Base-by-base conservation (phyloP, 2,113 vertebrate species). In the Pseudonaja textilis region DNA sequence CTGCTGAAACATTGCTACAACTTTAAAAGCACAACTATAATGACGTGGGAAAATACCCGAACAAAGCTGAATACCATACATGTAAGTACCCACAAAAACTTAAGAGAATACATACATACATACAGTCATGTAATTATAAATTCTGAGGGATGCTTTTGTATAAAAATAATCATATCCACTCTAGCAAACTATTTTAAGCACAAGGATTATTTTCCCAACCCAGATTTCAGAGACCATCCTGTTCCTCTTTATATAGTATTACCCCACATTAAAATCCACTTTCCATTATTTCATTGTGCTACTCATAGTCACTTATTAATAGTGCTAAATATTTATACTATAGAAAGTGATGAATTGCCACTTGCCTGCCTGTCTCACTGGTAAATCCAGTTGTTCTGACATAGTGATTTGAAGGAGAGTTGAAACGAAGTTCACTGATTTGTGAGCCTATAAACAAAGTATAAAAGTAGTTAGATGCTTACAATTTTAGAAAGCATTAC, bases 351-450 rank as follows among this genome's bases (percentile, higher is more conserved):
- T 5, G 89, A 94, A 93, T 93, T 42, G 94, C 95, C 94, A 97
- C 98, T 97, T 97, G 98, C 99, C 99, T 99, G 99, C 99, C 98
- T 99, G 99, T 95, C 99, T 98, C 95, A 99, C 98, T 94, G 98
- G 98, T 97, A 99, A 98, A 98, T 99, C 99, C 98, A 99, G 97
- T 96, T 99, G 99, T 93, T 99, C 99, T 4, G 99, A 98, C 99
- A 99, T 99, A 96, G 99, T 99, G 95, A 99, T 98, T 95, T 98
- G 99, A 96, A 99, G 99, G 96, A 99, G 97, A 91, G 98, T 98
- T 94, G 99, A 99, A 97, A 99, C 98, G 97, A 99, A 99, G 97
- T 98, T 99, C 96, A 99, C 98, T 96, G 98, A 98, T 92, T 98
- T 97, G 96, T 99, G 99, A 97, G 98, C 98, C 99, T 99, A 96